Evolutionary conservation across 1,140 invertebrate genomes (phyloP).

Genomic region (Drosophila teissieri): DNA sequence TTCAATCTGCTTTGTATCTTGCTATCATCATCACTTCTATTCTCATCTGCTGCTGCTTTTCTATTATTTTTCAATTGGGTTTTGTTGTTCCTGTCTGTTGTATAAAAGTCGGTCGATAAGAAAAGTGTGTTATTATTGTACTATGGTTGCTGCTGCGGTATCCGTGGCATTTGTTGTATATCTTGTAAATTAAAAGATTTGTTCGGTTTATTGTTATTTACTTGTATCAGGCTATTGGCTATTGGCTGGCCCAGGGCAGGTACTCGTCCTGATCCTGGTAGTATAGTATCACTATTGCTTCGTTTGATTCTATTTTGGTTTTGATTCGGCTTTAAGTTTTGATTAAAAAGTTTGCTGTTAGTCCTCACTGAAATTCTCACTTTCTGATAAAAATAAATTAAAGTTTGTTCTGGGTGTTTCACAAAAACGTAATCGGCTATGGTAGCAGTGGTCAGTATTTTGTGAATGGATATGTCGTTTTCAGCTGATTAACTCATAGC

Average conservation of each 20-base stretch:
- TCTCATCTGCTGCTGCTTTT: neutral
- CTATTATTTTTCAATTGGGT: conserved; percentile 24
- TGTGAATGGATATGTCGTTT: conserved; percentile 46
- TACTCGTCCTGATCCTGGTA: conserved; percentile 34
- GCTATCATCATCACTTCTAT: neutral
- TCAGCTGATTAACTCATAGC: conserved; percentile 45
- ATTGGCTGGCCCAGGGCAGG: conserved; percentile 46
- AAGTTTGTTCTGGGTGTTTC: conserved; percentile 3
- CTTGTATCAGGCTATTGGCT: conserved; percentile 53
- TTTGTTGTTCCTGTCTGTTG: conserved; percentile 43
- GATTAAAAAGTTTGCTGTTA: conserved; percentile 12
- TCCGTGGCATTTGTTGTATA: conserved; percentile 69
- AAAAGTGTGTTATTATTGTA: conserved; percentile 80
- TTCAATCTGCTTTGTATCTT: conserved; percentile 25
- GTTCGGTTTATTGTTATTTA: conserved; percentile 69
- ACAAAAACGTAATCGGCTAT: conserved; percentile 14
- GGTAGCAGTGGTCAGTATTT: conserved; percentile 4
- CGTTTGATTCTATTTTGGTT: conserved; percentile 50
- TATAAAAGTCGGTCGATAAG: conserved; percentile 75
- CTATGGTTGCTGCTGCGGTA: conserved; percentile 79
- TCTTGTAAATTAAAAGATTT: conserved; percentile 69
- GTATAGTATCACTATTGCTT: conserved; percentile 78
- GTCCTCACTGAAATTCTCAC: conserved; percentile 29
- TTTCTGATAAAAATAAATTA: conserved; percentile 64
- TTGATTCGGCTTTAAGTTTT: conserved; percentile 45